Base-by-base conservation (phyloP, 2,888 invertebrate species). In the Heliconius ethilla region DNA sequence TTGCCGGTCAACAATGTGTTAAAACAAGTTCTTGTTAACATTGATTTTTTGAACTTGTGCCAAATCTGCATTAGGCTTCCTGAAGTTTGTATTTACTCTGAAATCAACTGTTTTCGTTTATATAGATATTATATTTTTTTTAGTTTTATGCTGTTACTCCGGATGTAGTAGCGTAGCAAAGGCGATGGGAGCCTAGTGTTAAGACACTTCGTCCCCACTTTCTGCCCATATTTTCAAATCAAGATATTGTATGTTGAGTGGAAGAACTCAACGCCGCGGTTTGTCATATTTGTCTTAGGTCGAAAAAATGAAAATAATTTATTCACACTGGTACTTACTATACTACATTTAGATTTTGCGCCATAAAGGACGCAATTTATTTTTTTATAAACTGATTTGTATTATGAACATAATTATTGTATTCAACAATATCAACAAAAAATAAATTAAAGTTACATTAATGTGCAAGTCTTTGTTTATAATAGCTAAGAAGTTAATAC, bases 21-120 rank as follows among this genome's bases (percentile, higher is more conserved):
- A 62, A 9, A 74, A 74, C 73, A 27, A 74, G 63, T 74, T 74
- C 63, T 65, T 18, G 40, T 29, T 74, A 65, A 77, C 59, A 70
- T 66, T 27, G 18, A 40, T 51, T 40, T 74, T 74, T 74, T 74
- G 73, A 74, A 45, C 37, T 62, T 22, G 27, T 74, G 73, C 73
- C 73, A 74, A 74, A 74, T 33, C 70, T 55, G 33, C 55, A 59
- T n/a, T 59, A 59, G 33, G 33, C 15, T 29, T 59, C 33, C 18
- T n/a, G 13, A 51, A 29, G n/a, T 55, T 55, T 25, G 51, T 70
- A 11, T 55, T 70, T 55, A 55, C 55, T 29, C 6, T 27, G n/a
- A 59, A 10, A 59, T n/a, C 22, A 22, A 22, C 22, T 22, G 22
- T n/a, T 55, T 55, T 55, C 2, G 22, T 55, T 55, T 55, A 22